Conservation (phyloP, 2,888 invertebrate species). For the Melipona bicolor region DNA sequence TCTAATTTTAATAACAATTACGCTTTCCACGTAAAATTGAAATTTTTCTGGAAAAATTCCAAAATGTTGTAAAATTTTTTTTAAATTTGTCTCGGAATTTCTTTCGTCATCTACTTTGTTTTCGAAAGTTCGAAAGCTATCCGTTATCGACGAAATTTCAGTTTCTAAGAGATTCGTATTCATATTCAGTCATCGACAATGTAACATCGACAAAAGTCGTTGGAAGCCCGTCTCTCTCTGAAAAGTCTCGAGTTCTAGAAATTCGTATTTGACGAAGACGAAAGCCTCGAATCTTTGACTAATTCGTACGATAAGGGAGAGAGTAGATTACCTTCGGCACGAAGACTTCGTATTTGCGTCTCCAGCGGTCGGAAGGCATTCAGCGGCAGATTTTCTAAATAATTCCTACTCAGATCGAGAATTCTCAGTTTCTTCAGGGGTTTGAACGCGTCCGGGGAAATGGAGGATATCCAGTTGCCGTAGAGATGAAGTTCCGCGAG, state of each 20-base stretch:
- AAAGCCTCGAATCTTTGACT: background rate
- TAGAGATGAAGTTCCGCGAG: slow-evolving; percentile 91
- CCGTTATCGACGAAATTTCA: too few species aligned
- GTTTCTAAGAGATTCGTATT: too few species aligned
- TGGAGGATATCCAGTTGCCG: slow-evolving; percentile 92
- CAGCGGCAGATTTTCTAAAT: slow-evolving; percentile 91
- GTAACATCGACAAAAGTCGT: too few species aligned
- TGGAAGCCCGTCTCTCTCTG: too few species aligned
- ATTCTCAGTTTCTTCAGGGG: slow-evolving; percentile 90
- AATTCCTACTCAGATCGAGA: slow-evolving; percentile 93
- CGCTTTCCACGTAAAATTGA: background rate
- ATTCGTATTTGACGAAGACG: background rate
- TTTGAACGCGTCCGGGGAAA: slow-evolving; percentile 91
- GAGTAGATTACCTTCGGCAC: slow-evolving; percentile 90
- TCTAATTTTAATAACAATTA: background rate
- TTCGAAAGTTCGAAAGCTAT: too few species aligned
- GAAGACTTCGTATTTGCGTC: slow-evolving; percentile 91
- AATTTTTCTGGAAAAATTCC: background rate
- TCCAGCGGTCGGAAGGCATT: slow-evolving; percentile 92
- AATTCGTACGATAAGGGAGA: background rate
- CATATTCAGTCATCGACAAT: too few species aligned
- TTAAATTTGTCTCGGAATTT: background rate
- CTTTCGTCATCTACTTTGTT: too few species aligned
- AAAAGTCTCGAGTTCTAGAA: too few species aligned
- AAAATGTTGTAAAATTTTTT: background rate